Percentiles rank a stretch among this genome's conserved stretches.
Conservation (phyloP, 1,140 invertebrate genomes). For the Rhopalosiphum maidis region DNA sequence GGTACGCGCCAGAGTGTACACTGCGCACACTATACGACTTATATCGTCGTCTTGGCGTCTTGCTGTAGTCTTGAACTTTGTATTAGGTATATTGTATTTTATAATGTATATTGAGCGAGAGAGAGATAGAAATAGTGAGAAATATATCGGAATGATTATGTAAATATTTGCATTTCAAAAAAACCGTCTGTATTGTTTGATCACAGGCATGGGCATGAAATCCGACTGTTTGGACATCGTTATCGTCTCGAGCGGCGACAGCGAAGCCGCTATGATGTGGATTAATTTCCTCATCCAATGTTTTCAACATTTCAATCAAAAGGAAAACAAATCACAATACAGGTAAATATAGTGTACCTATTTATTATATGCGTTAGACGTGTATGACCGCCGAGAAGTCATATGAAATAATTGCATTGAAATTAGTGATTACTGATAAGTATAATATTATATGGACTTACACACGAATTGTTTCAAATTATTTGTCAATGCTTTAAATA, state of each 20-base stretch:
- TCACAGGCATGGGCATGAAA: slow-evolving; percentile 47
- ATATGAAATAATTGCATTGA: too few species aligned
- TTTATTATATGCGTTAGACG: neutral
- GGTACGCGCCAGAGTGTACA: neutral
- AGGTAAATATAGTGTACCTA: slow-evolving; percentile 66
- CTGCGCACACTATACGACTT: neutral
- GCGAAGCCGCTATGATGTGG: slow-evolving; percentile 76
- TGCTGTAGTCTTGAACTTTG: neutral
- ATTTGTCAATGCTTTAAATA: neutral
- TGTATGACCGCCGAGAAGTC: neutral
- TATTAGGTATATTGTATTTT: neutral
- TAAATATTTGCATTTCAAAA: neutral
- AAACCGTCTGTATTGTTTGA: neutral
- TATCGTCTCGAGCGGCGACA: slow-evolving; percentile 77
- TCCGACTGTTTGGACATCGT: slow-evolving; percentile 79
- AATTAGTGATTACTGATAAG: neutral
- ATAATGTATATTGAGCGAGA: neutral
- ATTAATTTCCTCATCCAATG: slow-evolving; percentile 80
- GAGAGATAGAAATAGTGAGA: neutral
- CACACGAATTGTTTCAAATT: neutral
- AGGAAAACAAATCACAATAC: slow-evolving; percentile 75
- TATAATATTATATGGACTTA: neutral
- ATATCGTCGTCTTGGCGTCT: neutral
- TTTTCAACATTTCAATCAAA: slow-evolving; percentile 81
- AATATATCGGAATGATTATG: neutral